Percentiles rank a stretch among this genome's conserved stretches.
These are phyloP conservation scores for Pantelozetes paolii DNA, from an alignment of 2,888 invertebrate genomes.

Conservation along the genomic window DNA sequence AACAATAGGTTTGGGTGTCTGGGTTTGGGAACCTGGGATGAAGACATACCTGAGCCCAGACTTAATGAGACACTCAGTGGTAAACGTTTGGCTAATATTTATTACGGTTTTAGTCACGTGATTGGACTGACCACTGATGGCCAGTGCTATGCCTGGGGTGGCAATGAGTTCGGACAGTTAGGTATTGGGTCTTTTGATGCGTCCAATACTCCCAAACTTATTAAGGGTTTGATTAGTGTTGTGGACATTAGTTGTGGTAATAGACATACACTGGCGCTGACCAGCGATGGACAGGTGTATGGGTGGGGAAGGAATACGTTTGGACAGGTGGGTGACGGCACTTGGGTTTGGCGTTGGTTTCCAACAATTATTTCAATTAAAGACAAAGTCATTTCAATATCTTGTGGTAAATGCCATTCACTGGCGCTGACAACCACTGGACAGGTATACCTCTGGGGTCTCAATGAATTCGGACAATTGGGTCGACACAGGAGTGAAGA, in stretches of 20 bases:
- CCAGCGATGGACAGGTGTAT: neutral
- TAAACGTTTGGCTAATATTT: neutral
- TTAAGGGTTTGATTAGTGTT: neutral
- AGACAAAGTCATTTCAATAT: neutral
- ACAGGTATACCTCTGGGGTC: neutral
- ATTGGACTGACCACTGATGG: neutral
- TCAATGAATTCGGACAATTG: neutral
- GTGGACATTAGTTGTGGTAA: constrained; percentile 4
- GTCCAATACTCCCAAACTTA: neutral
- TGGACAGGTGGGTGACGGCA: neutral
- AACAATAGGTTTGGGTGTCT: constrained; percentile 1
- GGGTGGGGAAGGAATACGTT: neutral
- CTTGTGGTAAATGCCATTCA: neutral
- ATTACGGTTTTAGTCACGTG: neutral
- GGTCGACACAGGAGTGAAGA: neutral
- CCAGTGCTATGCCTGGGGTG: neutral
- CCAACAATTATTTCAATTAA: neutral
- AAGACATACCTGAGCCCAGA: neutral
- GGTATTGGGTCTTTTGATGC: neutral
- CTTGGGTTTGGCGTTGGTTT: neutral
- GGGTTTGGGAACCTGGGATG: neutral
- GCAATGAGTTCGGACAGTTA: neutral
- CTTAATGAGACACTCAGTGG: neutral
- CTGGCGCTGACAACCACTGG: neutral
- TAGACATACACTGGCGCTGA: neutral